Base-by-base conservation (phyloP, 2,888 invertebrate genomes). In the Galerucella nymphaeae region DNA sequence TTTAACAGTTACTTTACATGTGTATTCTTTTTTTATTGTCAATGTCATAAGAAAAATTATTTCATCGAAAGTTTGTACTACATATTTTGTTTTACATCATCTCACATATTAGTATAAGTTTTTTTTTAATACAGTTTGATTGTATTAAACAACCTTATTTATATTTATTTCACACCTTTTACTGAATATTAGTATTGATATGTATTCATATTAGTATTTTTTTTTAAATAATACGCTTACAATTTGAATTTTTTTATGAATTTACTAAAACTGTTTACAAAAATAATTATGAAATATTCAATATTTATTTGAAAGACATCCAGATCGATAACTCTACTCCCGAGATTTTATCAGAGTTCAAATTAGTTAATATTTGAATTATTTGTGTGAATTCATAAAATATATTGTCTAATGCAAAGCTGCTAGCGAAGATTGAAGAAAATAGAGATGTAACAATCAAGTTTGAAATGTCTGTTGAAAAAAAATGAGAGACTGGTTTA, bases 401-500 rank as follows among this genome's bases (percentile, higher is more conserved):
- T 50, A 50, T n/a, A 50, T 50, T 50, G 16, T 8, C 50, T 4
- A 50, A 50, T 50, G 16, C 50, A 50, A 50, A 50, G 50, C n/a
- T n/a, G 50, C 50, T 16, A 16, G 16, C n/a, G n/a, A 5, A 50
- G 8, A 14, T 16, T 50, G n/a, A 50, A 45, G n/a, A 50, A 50
- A 50, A 50, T n/a, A n/a, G n/a, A 50, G 16, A 50, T 50, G 50
- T 50, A n/a, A 50, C n/a, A 14, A 50, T 50, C 50, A 14, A 30
- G 61, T 61, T 61, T 41, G 41, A 13, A 58, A 58, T 58, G 16
- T 48, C 18, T 63, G 48, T 63, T 63, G 57, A 48, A 68, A 45
- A 70, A 67, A 72, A 45, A 11, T 45, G 70, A 72, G 72, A 72
- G 75, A 75, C 75, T 75, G 75, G 72, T 75, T 74, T 72, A 67